Evolutionary conservation across 2,888 invertebrate genomes (phyloP), one percentile per base, ranked within the genome.

Genomic region (Loripinus fragilis): DNA sequence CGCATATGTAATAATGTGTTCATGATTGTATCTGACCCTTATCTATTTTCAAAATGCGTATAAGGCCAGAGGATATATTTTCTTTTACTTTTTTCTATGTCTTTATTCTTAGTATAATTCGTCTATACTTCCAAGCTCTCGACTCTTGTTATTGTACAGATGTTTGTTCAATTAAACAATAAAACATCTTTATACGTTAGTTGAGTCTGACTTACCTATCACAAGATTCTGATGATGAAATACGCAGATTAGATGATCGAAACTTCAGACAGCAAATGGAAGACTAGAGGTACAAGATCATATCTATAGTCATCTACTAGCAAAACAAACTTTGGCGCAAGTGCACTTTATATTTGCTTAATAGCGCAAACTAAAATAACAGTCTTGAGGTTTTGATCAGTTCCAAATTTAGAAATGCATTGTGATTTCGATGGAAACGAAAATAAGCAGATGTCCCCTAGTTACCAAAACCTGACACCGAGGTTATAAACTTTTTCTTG

Each of bases 111-210:
- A n/a, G n/a, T n/a, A n/a, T n/a, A n/a, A n/a, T n/a, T 52, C 10
- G n/a, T 5, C n/a, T 25, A 20, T 52, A 52, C 52, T 8, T 5
- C 3, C 7, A 10, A 25, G 25, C 25, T 25, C 52, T 52, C 52
- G 25, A 25, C 25, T 52, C 52, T 52, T 60, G 1, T 33, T 60
- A 1, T 60, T 60, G 28, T 33, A 25, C 60, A 60, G 60, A 30
- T 60, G 60, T 60, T 60, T 60, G 60, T 60, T 30, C 20, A 60
- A 60, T 60, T 60, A 60, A 33, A 60, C 60, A 60, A 60, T 60
- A 60, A 60, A 60, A 60, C 60, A 60, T 33, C 60, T 60, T 60
- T 60, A 60, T 60, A 60, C 60, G 30, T 60, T 60, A 23, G 60
- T 33, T 33, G 60, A 33, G 33, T 33, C 60, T 60, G 60, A 60